Percentiles rank a stretch among this genome's conserved stretches.
These are phyloP conservation scores for Stictocephala bisonia DNA, from an alignment of 2,888 invertebrate genomes.

Conservation along the genomic window DNA sequence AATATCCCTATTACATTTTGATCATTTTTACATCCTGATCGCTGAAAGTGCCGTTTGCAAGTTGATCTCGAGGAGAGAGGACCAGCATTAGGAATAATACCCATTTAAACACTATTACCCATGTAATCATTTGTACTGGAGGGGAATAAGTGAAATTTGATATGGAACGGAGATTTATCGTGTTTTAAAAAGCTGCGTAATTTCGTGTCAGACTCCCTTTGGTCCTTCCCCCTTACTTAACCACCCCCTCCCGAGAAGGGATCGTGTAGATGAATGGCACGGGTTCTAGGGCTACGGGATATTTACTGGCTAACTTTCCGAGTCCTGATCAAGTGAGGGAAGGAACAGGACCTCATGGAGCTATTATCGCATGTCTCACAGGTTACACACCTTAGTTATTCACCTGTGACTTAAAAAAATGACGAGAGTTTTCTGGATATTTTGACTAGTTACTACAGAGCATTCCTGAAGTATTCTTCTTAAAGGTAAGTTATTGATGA, in stretches of 20 bases:
- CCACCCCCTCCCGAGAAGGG: not conserved
- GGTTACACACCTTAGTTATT: not conserved
- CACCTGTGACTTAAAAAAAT: too few relatives aligned
- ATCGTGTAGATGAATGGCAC: not conserved
- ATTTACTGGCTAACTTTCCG: not conserved
- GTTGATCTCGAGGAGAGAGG: too few relatives aligned
- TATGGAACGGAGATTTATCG: slow-evolving; percentile 30
- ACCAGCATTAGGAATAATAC: slow-evolving; percentile 10
- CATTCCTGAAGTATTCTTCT: too few relatives aligned
- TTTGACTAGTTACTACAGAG: too few relatives aligned
- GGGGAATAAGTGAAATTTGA: slow-evolving; percentile 3
- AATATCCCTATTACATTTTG: too few relatives aligned
- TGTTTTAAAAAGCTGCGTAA: slow-evolving; percentile 27
- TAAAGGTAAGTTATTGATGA: too few relatives aligned
- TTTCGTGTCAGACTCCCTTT: not conserved
- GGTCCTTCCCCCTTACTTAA: not conserved
- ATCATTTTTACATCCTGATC: too few relatives aligned
- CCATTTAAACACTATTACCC: slow-evolving; percentile 28
- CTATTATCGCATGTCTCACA: not conserved
- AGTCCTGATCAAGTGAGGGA: not conserved
- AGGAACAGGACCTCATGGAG: not conserved
- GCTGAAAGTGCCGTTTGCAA: too few relatives aligned
- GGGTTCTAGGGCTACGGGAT: too few relatives aligned
- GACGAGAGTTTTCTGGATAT: too few relatives aligned
- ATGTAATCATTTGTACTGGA: not conserved